phyloP scores from a whole-genome alignment of 2,113 vertebrate species.

The Oriolus oriolus region DNA sequence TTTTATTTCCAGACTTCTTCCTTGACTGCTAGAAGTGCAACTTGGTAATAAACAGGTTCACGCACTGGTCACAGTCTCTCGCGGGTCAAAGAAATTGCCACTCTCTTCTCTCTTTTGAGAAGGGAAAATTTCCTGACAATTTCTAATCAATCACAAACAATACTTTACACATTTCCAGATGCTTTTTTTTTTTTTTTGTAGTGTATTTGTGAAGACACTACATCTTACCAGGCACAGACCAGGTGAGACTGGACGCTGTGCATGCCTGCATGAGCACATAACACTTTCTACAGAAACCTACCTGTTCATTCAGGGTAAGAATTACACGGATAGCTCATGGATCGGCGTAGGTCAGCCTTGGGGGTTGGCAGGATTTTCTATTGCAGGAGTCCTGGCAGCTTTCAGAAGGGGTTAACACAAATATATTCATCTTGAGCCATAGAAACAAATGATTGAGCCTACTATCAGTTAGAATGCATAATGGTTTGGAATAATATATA shows the following conservation, averaged over 20 bases:
- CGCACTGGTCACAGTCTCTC: background rate
- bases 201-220: background rate
- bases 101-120: background rate
- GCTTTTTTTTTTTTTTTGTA: too few relatives aligned
- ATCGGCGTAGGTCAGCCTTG: background rate
- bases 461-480: background rate
- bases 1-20: background rate
- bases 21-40: background rate
- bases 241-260: background rate
- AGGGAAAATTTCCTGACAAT: background rate
- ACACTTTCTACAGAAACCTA: background rate
- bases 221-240: background rate
- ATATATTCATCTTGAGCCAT: background rate
- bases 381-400: slow-evolving; percentile 27
- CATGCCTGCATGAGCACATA: background rate
- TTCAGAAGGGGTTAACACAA: slow-evolving; percentile 18
- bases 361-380: background rate
- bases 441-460: background rate
- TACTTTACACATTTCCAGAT: background rate
- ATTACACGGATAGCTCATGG: background rate
- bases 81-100: background rate
- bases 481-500: background rate
- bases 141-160: background rate
- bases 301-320: background rate
- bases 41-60: background rate